Percentiles rank a stretch among this genome's conserved stretches.
phyloP scores from a whole-genome alignment of 2,888 invertebrate species.

The Agelastica alni region DNA sequence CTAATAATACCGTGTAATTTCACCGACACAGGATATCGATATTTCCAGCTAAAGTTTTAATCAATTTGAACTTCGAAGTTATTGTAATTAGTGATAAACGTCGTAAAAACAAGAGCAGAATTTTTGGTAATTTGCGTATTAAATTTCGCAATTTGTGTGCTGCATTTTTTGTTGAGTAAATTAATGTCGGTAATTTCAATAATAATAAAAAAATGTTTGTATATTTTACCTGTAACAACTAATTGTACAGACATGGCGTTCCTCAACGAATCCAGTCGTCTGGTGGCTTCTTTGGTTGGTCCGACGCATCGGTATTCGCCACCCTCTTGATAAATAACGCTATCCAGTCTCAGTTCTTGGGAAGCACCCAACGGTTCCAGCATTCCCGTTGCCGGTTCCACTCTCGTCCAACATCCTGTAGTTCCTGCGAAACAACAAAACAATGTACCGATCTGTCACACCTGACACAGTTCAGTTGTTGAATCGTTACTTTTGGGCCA shows the following conservation, averaged over 20 bases:
- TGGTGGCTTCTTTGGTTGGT: slow-evolving; percentile 60
- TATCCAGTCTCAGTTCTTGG: slow-evolving; percentile 67
- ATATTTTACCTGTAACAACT: slow-evolving; percentile 62
- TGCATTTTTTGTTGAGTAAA: too few species aligned
- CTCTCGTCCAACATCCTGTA: slow-evolving; percentile 66
- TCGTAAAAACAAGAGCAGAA: too few species aligned
- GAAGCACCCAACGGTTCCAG: slow-evolving; percentile 63
- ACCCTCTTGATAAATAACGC: slow-evolving; percentile 76
- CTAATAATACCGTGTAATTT: too few species aligned
- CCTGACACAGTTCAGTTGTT: background rate
- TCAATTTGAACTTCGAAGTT: too few species aligned
- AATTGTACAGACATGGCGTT: slow-evolving; percentile 58
- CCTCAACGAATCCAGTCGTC: slow-evolving; percentile 61
- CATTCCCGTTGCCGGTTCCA: slow-evolving; percentile 61
- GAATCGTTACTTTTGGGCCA: too few species aligned
- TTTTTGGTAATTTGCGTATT: too few species aligned
- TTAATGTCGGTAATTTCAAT: too few species aligned
- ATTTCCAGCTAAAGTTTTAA: too few species aligned
- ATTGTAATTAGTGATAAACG: too few species aligned
- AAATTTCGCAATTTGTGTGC: too few species aligned
- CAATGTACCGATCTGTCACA: background rate
- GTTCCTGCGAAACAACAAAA: slow-evolving; percentile 55
- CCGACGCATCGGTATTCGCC: slow-evolving; percentile 76
- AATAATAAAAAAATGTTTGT: background rate
- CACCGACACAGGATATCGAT: too few species aligned